These are phyloP conservation scores for Hyphantria cunea DNA, from an alignment of 1,140 invertebrate species.

Conservation along the genomic window DNA sequence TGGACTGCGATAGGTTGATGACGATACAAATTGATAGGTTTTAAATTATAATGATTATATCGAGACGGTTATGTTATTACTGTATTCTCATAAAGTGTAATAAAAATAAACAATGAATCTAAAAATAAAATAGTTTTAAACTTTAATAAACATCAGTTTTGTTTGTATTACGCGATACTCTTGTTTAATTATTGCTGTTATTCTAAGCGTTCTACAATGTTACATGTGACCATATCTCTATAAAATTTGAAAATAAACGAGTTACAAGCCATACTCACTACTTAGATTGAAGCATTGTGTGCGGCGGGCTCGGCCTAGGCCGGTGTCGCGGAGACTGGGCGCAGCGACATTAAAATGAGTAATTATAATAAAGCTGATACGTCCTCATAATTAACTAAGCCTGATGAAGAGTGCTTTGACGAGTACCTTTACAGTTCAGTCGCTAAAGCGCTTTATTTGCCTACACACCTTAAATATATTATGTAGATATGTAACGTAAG, in stretches of 20 bases:
- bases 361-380: constrained; percentile 81
- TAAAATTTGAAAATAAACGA: constrained; percentile 1
- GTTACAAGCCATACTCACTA: neutral
- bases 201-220: no score
- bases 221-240: no score
- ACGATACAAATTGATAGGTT: no score
- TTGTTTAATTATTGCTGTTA: no score
- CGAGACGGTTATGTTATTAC: no score
- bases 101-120: no score
- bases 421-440: constrained; percentile 47
- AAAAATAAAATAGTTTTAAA: no score
- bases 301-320: neutral
- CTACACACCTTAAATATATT: neutral
- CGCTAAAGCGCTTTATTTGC: constrained; percentile 55
- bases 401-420: constrained; percentile 78
- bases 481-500: neutral
- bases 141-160: no score
- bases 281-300: constrained; percentile 15
- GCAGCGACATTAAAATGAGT: constrained; percentile 80
- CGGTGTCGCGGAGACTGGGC: constrained; percentile 47
- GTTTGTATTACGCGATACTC: no score
- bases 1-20: no score
- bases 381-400: constrained; percentile 80
- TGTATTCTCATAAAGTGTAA: no score
- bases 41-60: no score